phyloP scores from a whole-genome alignment of 2,888 invertebrate species.

The Ptychoptera contaminata region DNA sequence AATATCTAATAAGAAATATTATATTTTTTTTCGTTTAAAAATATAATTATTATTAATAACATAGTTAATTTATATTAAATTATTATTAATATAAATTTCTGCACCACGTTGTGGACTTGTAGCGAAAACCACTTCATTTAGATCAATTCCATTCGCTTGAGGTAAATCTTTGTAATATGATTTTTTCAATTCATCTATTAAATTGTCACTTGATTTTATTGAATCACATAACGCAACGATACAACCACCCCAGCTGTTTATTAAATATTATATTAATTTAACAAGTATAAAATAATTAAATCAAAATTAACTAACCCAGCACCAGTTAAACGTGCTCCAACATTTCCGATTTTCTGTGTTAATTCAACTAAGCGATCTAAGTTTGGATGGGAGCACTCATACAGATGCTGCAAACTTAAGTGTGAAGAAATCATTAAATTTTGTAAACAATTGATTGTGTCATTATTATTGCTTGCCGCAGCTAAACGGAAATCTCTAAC shows the following conservation, averaged over 20 bases:
- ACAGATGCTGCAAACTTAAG: slow-evolving; percentile 62
- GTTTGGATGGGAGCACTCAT: slow-evolving; percentile 85
- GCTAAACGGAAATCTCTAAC: slow-evolving; percentile 67
- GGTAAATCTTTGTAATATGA: slow-evolving; percentile 49
- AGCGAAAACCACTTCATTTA: slow-evolving; percentile 47
- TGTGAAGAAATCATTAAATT: slow-evolving; percentile 81
- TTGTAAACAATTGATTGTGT: slow-evolving; percentile 46
- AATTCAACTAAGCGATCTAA: slow-evolving; percentile 68
- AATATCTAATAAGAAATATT: no score
- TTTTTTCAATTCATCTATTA: slow-evolving; percentile 49
- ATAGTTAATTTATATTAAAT: not conserved
- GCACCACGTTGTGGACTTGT: slow-evolving; percentile 36
- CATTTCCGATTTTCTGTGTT: slow-evolving; percentile 48
- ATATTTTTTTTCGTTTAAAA: no score
- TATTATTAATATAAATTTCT: slow-evolving; percentile 16
- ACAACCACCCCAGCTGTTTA: slow-evolving; percentile 88
- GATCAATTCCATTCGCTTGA: slow-evolving; percentile 33
- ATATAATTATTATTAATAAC: no score
- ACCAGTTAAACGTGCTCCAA: slow-evolving; percentile 85
- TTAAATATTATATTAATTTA: no score
- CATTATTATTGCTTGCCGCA: slow-evolving; percentile 24
- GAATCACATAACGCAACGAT: slow-evolving; percentile 51
- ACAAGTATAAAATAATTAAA: not conserved
- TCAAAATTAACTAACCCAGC: slow-evolving; percentile 47
- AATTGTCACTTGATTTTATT: slow-evolving; percentile 44